Conservation (phyloP, 2,113 vertebrate genomes). For the Ginglymostoma cirratum region DNA sequence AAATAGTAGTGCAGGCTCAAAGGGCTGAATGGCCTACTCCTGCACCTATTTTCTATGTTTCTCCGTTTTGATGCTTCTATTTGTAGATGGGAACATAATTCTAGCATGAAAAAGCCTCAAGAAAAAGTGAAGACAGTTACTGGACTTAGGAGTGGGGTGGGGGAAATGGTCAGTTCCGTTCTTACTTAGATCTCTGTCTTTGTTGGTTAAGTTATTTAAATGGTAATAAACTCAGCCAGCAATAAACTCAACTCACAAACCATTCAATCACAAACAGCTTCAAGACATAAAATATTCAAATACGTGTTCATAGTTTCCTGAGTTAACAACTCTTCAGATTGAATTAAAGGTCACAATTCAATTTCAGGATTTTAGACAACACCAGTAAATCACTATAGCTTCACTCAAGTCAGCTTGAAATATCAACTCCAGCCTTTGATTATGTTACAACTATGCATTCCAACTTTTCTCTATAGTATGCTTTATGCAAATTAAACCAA, state of each 20-base stretch:
- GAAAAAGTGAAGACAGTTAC: not conserved
- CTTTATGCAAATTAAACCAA: not conserved
- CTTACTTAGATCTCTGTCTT: not conserved
- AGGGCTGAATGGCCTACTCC: no score
- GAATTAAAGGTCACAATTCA: not conserved
- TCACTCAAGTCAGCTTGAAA: not conserved
- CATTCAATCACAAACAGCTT: not conserved
- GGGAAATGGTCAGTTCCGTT: not conserved
- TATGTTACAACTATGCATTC: not conserved
- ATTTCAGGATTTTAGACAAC: not conserved
- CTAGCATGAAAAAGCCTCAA: not conserved
- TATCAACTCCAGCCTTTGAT: not conserved
- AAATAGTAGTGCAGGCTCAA: no score
- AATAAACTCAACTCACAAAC: not conserved
- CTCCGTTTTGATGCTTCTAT: no score
- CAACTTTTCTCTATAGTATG: not conserved
- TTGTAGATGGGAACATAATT: not conserved
- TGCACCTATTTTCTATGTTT: no score
- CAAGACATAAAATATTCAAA: not conserved
- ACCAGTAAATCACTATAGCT: not conserved
- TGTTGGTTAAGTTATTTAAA: not conserved
- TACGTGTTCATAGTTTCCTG: not conserved
- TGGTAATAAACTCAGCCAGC: not conserved
- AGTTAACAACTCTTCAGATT: not conserved
- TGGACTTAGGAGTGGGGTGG: no score